Evolutionary conservation across 2,797 vertebrate species (phyloP), one percentile per base, ranked within the genome.

Genomic region (Pempheris klunzingeri): DNA sequence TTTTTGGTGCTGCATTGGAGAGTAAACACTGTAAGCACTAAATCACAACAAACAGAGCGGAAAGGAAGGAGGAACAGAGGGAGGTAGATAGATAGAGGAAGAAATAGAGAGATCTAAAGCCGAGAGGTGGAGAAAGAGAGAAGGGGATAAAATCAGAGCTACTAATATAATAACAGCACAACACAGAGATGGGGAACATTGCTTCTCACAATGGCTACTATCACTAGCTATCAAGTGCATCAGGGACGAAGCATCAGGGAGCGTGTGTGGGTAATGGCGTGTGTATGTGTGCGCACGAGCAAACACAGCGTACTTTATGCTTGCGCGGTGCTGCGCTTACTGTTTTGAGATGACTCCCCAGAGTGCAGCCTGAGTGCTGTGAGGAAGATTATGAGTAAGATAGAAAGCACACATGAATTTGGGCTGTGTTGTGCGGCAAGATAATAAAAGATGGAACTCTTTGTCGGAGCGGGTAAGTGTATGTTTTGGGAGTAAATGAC

Each of bases 101-200:
- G 78, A 65, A 82, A 76, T 24, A 15, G 34, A 78, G 81, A 54
- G 73, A 82, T 76, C 59, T 52, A 5, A 67, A 66, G 65, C 34
- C 54, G 59, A 78, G 87, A 78, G 59, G 74, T 50, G 67, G 24
- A 78, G 82, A 83, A 77, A 77, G 67, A 76, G 60, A 80, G 77
- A 81, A 64, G 46, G 66, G 84, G 80, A 81, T 84, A 79, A 73
- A 90, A 88, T 87, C 66, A 65, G 77, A 83, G 86, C 82, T 84
- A 75, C 84, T 92, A 93, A 93, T 92, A 90, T 88, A 91, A 92
- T 92, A 95, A 93, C 86, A 87, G 75, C 77, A 86, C 82, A 89
- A 76, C 84, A 81, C 88, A 79, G 83, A 92, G 81, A 92, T 77
- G 85, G 70, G 84, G 82, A 85, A 87, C 90, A 87, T 85, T 85